phyloP scores from a whole-genome alignment of 2,113 vertebrate species.

The Baryphthengus martii region DNA sequence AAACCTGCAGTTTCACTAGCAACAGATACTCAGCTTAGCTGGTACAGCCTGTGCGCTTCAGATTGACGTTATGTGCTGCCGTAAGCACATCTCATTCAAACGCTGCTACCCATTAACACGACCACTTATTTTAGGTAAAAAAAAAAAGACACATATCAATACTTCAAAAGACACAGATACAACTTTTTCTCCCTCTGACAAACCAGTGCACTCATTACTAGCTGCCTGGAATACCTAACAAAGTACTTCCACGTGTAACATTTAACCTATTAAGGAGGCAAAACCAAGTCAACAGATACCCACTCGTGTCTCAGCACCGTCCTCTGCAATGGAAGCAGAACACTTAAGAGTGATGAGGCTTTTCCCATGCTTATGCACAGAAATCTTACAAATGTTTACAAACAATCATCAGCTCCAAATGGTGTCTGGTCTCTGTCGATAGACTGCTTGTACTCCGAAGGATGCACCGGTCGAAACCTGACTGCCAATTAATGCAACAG shows the following conservation, averaged over 20 bases:
- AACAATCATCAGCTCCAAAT: constrained; percentile 3
- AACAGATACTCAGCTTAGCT: background rate
- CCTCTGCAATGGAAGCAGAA: background rate
- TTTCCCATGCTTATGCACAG: background rate
- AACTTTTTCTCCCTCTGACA: background rate
- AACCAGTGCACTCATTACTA: background rate
- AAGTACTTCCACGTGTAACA: background rate
- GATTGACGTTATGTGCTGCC: accelerated
- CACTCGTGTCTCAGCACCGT: background rate
- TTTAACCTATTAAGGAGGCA: background rate
- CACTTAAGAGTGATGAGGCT: background rate
- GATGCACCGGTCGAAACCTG: background rate
- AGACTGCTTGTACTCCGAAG: background rate
- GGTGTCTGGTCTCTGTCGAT: background rate
- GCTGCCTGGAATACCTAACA: background rate
- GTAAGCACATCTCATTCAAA: background rate
- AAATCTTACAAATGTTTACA: constrained; percentile 9
- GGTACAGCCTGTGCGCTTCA: background rate
- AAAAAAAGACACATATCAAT: background rate
- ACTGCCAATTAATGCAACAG: background rate
- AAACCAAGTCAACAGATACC: background rate
- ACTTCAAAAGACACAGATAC: background rate
- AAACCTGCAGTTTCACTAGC: background rate
- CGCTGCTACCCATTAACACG: background rate
- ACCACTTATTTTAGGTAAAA: background rate